phyloP scores from a whole-genome alignment of 2,113 vertebrate genomes.

The Epinephelus cyanopodus region DNA sequence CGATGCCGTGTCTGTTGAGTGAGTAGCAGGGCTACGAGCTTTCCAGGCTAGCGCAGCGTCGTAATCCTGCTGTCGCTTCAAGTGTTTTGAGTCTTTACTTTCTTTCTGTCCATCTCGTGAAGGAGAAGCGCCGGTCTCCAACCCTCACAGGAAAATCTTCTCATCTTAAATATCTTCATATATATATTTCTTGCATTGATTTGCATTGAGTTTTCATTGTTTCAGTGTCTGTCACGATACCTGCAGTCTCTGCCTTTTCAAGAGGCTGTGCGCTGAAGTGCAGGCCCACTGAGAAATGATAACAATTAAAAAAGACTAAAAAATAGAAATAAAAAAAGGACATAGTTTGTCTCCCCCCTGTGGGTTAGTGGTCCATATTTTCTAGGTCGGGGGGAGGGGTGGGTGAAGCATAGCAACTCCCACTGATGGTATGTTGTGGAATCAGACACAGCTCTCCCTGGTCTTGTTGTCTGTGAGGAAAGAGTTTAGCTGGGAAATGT shows the following conservation, averaged over 20 bases:
- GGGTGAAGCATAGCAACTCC: constrained; percentile 48
- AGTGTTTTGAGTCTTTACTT: constrained; percentile 50
- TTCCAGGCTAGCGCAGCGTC: constrained; percentile 56
- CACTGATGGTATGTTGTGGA: constrained; percentile 43
- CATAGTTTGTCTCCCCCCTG: constrained; percentile 40
- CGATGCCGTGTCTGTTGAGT: constrained; percentile 19
- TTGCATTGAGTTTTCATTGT: constrained; percentile 92
- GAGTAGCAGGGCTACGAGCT: constrained; percentile 31
- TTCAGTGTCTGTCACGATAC: constrained; percentile 88
- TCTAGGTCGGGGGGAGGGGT: background rate
- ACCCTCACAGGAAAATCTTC: constrained; percentile 72
- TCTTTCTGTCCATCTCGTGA: constrained; percentile 50
- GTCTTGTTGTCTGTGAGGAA: constrained; percentile 92
- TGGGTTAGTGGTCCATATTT: constrained; percentile 57
- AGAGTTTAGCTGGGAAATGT: constrained; percentile 89
- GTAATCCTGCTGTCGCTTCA: constrained; percentile 50
- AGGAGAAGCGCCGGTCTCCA: constrained; percentile 79
- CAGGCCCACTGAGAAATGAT: constrained; percentile 78
- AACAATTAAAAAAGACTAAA: constrained; percentile 78
- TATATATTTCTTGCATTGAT: constrained; percentile 92
- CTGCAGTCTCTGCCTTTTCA: constrained; percentile 66
- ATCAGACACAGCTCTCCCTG: constrained; percentile 95
- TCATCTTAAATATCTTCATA: constrained; percentile 79
- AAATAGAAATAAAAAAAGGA: constrained; percentile 68
- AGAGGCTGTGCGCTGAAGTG: constrained; percentile 69